Conservation (phyloP, 1,140 invertebrate genomes). For the Scaptodrosophila lebanonensis region DNA sequence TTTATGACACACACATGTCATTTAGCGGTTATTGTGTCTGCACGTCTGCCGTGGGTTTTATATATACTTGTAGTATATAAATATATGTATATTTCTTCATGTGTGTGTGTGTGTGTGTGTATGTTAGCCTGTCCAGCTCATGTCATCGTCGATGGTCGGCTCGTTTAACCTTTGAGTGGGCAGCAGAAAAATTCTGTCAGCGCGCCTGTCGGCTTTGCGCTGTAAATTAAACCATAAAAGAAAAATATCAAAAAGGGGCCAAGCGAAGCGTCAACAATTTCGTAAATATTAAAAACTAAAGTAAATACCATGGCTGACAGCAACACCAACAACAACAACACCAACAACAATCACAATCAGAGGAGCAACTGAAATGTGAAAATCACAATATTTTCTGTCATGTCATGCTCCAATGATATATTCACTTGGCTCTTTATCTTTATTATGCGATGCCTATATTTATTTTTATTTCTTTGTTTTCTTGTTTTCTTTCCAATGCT, state of each 20-base stretch:
- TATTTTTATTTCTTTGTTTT: slow-evolving; percentile 14
- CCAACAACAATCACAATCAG: slow-evolving; percentile 55
- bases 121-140: background rate
- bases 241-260: slow-evolving; percentile 6
- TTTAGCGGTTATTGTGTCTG: slow-evolving; percentile 71
- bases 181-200: slow-evolving; percentile 10
- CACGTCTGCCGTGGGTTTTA: slow-evolving; percentile 48
- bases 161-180: slow-evolving; percentile 53
- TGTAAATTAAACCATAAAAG: slow-evolving; percentile 67
- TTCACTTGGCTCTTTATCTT: slow-evolving; percentile 28
- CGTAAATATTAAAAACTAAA: slow-evolving; percentile 38
- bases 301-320: too few species aligned
- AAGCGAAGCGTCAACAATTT: slow-evolving; percentile 22
- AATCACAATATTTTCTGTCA: slow-evolving; percentile 43
- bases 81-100: background rate
- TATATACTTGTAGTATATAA: too few species aligned
- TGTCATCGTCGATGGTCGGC: slow-evolving; percentile 16
- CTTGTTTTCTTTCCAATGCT: slow-evolving; percentile 11
- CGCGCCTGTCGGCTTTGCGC: slow-evolving; percentile 53
- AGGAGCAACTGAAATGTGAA: slow-evolving; percentile 23
- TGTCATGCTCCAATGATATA: slow-evolving; percentile 57
- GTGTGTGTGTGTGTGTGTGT: too few species aligned
- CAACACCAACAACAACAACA: slow-evolving; percentile 35
- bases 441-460: background rate
- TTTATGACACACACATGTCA: slow-evolving; percentile 35